Evolutionary conservation across 2,113 vertebrate genomes (phyloP), one percentile per base, ranked within the genome.

Genomic region (Leucopsar rothschildi): DNA sequence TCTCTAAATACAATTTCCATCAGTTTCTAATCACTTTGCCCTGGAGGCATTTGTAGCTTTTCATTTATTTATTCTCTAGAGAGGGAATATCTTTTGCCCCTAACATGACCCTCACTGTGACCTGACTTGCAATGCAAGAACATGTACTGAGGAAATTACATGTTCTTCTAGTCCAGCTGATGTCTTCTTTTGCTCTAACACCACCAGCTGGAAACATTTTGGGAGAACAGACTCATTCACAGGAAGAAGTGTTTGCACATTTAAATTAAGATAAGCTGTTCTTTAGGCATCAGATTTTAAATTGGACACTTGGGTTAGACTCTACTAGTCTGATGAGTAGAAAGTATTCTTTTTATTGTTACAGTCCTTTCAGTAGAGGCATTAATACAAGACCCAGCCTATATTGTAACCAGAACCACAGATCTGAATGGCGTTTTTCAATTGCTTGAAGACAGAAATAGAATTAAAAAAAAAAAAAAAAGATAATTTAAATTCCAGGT

Each of bases 121-220:
- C 90, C 87, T 94, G 50, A 95, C 84, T 90, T 85, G 75, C 94
- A 96, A 94, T 61, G 87, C 63, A 93, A 90, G 89, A 95, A 79
- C 66, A 50, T 60, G 33, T 50, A 82, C 13, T 52, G 75, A 82
- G 87, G 71, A 95, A 95, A 95, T 82, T 77, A 76, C 55, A 39
- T 1, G 39, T 61, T 91, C 71, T 93, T 95, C 93, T 82, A 86
- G 66, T 33, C 29, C 81, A 91, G 61, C 49, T 77, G 45, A 91
- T 91, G 85, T 90, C 90, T 93, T 94, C 93, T 93, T 95, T 95
- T 92, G 61, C 91, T 93, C 47, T 80, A 73, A 87, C 75, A 59
- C 11, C 10, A 64, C 29, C 96, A 97, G 96, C 82, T 97, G 96
- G 96, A 96, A 96, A 80, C 63, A 90, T 73, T 97, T 97, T 91